Conservation (phyloP, 2,797 vertebrate genomes). For the Vespertilio murinus region DNA sequence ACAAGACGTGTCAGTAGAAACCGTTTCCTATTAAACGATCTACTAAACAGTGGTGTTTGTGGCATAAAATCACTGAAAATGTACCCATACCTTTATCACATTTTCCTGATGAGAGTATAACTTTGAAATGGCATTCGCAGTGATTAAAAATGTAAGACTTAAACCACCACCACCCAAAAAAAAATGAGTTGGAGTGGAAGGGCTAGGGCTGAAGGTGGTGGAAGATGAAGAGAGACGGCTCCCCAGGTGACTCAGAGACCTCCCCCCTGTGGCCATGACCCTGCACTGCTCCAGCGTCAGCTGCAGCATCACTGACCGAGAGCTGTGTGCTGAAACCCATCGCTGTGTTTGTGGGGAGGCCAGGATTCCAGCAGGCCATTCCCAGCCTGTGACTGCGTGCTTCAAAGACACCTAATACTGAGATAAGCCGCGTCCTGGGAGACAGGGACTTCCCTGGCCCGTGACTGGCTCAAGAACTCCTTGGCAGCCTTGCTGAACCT, state of each 20-base stretch:
- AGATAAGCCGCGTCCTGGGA: background rate
- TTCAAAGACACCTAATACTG: background rate
- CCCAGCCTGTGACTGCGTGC: background rate
- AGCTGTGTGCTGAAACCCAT: background rate
- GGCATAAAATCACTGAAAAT: constrained; percentile 67
- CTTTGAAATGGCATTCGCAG: constrained; percentile 74
- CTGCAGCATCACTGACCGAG: background rate
- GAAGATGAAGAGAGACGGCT: background rate
- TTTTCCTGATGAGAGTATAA: constrained; percentile 74
- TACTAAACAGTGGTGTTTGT: constrained; percentile 69
- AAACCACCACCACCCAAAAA: background rate
- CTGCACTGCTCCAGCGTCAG: background rate
- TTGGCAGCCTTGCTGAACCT: background rate
- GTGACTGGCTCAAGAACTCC: background rate
- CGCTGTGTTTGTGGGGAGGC: background rate
- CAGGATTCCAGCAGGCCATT: background rate
- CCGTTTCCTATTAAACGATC: constrained; percentile 30
- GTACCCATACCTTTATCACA: constrained; percentile 45
- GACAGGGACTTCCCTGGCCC: background rate
- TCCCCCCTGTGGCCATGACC: background rate
- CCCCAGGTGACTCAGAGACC: background rate
- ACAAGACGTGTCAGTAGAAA: background rate
- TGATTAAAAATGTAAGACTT: constrained; percentile 74
- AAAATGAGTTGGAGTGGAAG: background rate
- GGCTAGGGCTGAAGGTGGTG: background rate